Base-by-base conservation (phyloP, 2,888 invertebrate species). In the Cosmopolites sordidus region DNA sequence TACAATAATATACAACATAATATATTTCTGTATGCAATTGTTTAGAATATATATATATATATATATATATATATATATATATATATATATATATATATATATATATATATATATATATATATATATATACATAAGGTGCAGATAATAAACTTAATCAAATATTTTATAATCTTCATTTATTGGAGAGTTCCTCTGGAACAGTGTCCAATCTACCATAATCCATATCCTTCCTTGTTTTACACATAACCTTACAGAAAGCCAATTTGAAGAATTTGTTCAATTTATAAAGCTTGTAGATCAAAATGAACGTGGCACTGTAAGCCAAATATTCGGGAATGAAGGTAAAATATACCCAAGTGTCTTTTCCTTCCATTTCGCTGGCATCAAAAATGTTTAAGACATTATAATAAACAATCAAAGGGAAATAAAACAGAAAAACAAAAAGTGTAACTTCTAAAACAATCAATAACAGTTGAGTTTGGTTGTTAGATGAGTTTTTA, bases 201-300 rank as follows among this genome's bases (percentile, higher is more conserved):
- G 46, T 22, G 43, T 55, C 51, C 30, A 55, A 16, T 15, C 55
- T 30, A 29, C 47, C 51, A 29, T 51, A 55, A 48, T 55, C 55
- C n/a, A 55, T 9, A 37, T 55, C 44, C 8, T 16, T 42, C 5
- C 39, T 51, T 2, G 33, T 33, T 18, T 41, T 45, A 41, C 55
- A 51, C 38, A 61, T 58, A 2, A 57, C 16, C 29, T 54, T 59
- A 18, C 39, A 40, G 37, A 56, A 58, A 11, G 48, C 57, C 42
- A 58, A 46, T 39, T 47, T 51, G 48, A 58, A 59, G 40, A 60
- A 51, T 15, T 58, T 60, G 48, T 61, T 57, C 15, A 49, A 12
- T 38, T 50, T 58, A 22, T 39, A 52, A 16, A 63, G 45, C 27
- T 56, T 48, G 12, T 52, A 52, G 3, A 54, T 27, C 18, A 63